Evolutionary conservation across 2,888 invertebrate species (phyloP), one percentile per base, ranked within the genome.

Genomic region (Ptilodon capucinus): DNA sequence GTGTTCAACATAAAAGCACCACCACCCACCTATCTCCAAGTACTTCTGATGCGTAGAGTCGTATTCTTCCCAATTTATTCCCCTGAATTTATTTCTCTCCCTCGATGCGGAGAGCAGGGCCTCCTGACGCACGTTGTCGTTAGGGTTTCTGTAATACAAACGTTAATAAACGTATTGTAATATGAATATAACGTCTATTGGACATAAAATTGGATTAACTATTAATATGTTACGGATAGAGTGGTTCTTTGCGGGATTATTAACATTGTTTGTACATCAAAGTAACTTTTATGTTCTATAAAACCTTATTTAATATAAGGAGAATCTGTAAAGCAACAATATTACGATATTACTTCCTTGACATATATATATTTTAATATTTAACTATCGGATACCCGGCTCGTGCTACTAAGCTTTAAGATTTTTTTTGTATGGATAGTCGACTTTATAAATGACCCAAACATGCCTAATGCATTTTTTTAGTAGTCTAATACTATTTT

Each of bases 11-110:
- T 36, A 36, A 4, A 9, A 36, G 18, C 17, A 18, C 36, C 9
- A 36, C 55, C 45, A 73, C 94, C 94, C 86, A 97, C 97, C 96
- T 79, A 97, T 96, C 93, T 97, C 97, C 74, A 98, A 92, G 87
- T 97, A 98, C 81, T 97, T 97, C 79, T 98, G 97, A 91, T 97
- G 97, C 54, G 96, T 94, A 1, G 96, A 95, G 81, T 97, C 97
- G 88, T 98, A 98, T 76, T 96, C 95, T 65, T 97, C 97, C 98
- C 98, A 98, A 43, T 93, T 93, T 66, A 96, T 93, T 60, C 94
- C 95, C 43, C 96, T 93, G 84, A 97, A 96, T 71, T 96, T 94
- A 91, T 95, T 97, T 60, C 95, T 93, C 76, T 97, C 97, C 74
- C 95, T 94, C 44, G 96, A 96, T 40, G 95, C 95, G 4, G 95